These are phyloP conservation scores for Exaiptasia diaphana DNA, from an alignment of 64 coral and sea anemone species.

Conservation along the genomic window DNA sequence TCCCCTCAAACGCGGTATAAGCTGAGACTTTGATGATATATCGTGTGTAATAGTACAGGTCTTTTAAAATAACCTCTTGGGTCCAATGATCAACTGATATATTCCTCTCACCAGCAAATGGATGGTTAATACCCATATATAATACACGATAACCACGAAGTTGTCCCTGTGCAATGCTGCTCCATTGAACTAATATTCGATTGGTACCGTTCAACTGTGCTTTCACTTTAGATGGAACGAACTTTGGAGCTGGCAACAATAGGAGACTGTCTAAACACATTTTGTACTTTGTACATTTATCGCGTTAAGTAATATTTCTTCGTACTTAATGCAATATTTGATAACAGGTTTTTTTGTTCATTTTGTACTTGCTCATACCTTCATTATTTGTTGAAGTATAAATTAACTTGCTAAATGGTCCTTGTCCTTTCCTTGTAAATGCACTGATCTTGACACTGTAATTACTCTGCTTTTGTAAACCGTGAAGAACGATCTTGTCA, in stretches of 20 bases:
- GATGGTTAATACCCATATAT: background rate
- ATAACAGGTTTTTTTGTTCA: too few species aligned
- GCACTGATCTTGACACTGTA: slow-evolving; percentile 8
- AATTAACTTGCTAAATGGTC: background rate
- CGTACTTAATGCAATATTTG: too few species aligned
- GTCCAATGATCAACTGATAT: background rate
- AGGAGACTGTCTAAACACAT: background rate
- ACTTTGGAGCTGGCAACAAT: slow-evolving; percentile 15
- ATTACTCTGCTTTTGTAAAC: background rate
- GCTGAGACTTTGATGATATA: slow-evolving; percentile 35
- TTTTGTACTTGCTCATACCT: too few species aligned
- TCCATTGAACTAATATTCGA: slow-evolving; percentile 23
- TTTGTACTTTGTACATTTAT: background rate
- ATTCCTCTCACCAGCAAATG: background rate
- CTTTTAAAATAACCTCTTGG: background rate
- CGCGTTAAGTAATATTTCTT: too few species aligned
- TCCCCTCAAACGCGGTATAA: slow-evolving; percentile 2
- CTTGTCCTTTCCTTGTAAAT: background rate
- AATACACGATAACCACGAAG: slow-evolving; percentile 34
- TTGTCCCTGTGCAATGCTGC: background rate
- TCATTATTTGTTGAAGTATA: slow-evolving; percentile 1
- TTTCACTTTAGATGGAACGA: slow-evolving; percentile 31
- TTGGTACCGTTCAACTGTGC: background rate
- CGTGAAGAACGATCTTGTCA: background rate
- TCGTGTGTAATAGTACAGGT: slow-evolving; percentile 1